These are phyloP conservation scores for Micrasema minimum DNA, from an alignment of 1,140 invertebrate genomes.

Conservation along the genomic window DNA sequence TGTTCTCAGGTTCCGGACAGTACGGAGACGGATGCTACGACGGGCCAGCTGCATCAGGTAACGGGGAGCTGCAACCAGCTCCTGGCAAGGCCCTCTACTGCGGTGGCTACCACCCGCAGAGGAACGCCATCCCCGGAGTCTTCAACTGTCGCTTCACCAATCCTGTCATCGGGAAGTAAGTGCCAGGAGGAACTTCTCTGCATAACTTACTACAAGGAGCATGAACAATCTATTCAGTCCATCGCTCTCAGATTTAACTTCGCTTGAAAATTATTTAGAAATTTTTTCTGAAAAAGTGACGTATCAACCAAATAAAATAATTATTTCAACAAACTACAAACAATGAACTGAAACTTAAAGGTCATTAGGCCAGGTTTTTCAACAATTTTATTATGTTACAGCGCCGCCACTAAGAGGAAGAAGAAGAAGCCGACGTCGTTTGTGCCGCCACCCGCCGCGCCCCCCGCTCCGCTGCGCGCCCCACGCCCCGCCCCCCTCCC, in stretches of 20 bases:
- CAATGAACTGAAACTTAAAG: no score
- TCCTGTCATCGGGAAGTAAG: constrained; percentile 68
- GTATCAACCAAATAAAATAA: no score
- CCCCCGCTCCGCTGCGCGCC: constrained; percentile 73
- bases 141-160: constrained; percentile 90
- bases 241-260: no score
- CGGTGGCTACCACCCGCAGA: constrained; percentile 55
- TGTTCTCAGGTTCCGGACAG: constrained; percentile 24
- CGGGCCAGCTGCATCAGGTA: background rate
- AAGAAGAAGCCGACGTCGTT: constrained; percentile 91
- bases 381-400: constrained; percentile 51
- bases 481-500: constrained; percentile 68
- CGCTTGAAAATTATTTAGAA: no score
- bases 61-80: background rate
- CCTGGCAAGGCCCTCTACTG: constrained; percentile 18
- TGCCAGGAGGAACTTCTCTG: no score
- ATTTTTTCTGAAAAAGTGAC: no score
- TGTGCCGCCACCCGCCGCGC: constrained; percentile 77
- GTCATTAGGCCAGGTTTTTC: no score
- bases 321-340: no score
- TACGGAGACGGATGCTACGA: constrained; percentile 44
- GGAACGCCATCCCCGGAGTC: constrained; percentile 80
- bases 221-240: no score
- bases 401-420: constrained; percentile 75
- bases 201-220: no score